Evolutionary conservation across 2,888 invertebrate species (phyloP), one percentile per base, ranked within the genome.

Genomic region (Caradrina kadenii): DNA sequence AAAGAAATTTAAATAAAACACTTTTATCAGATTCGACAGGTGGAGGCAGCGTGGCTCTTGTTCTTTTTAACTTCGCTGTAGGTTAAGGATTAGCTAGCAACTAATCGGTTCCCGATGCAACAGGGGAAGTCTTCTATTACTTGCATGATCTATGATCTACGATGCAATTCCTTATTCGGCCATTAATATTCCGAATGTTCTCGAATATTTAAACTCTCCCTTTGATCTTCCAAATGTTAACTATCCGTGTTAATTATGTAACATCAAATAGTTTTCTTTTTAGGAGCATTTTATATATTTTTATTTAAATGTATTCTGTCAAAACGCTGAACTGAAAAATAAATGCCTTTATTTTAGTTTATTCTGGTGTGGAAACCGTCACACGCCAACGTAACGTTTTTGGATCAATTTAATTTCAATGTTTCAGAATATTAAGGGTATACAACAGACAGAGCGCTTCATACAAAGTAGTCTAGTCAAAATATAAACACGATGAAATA

Each of bases 1-100:
- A 92, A 92, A 93, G 92, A 95, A 94, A 96, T 96, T 95, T 95
- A 94, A 96, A 96, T 95, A 93, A 95, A 94, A 95, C 93, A 93
- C 91, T 94, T 94, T 94, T 95, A 96, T 95, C 95, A 95, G 95
- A 94, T 95, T 92, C 94, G 96, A 95, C 95, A 96, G 96, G 96
- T 96, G 96, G 91, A 93, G 90, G 78, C 79, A 85, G 88, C 90
- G 86, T 88, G 89, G 48, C 63, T 91, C 86, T 89, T 91, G 81
- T 88, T 90, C 91, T 87, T 94, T 94, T 94, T 94, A 87, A 82
- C 96, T 90, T 93, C 92, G 96, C 94, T 95, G 96, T 95, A 95
- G 96, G 96, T 95, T 94, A 91, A 90, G 93, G 92, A 93, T 95
- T 95, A 94, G 94, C 87, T 86, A 88, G 90, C 87, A 90, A 92